These are phyloP conservation scores for Phthorimaea operculella DNA, from an alignment of 1,140 invertebrate genomes.

Conservation along the genomic window DNA sequence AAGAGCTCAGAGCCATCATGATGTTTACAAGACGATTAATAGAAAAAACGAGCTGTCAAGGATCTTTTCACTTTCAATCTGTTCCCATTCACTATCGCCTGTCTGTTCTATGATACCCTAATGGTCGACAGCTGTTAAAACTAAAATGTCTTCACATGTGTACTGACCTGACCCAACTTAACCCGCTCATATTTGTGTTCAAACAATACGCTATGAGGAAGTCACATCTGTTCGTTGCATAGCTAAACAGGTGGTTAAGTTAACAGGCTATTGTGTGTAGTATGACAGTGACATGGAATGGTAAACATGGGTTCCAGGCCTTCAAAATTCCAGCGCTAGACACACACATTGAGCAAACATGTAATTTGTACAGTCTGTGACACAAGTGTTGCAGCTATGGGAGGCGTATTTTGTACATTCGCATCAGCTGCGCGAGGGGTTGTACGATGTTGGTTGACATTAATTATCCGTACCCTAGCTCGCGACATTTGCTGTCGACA, in stretches of 20 bases:
- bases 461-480: background rate
- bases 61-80: background rate
- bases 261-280: slow-evolving; percentile 25
- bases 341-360: slow-evolving; percentile 29
- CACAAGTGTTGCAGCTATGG: background rate
- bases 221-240: background rate
- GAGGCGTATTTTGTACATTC: background rate
- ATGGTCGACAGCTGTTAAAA: background rate
- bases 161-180: background rate
- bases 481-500: slow-evolving; percentile 1
- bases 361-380: slow-evolving; percentile 13
- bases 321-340: slow-evolving; percentile 25
- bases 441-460: background rate
- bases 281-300: slow-evolving; percentile 25
- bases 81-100: background rate
- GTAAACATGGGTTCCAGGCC: slow-evolving; percentile 42
- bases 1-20: background rate
- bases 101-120: background rate
- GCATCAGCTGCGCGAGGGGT: background rate
- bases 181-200: background rate
- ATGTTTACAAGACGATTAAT: background rate
- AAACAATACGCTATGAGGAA: background rate
- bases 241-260: slow-evolving; percentile 13
- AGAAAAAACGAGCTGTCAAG: background rate
- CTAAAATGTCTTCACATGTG: background rate